Conservation (phyloP, 30 jellyfish, hydroid and myxozoan species). For the Hydractinia echinata region DNA sequence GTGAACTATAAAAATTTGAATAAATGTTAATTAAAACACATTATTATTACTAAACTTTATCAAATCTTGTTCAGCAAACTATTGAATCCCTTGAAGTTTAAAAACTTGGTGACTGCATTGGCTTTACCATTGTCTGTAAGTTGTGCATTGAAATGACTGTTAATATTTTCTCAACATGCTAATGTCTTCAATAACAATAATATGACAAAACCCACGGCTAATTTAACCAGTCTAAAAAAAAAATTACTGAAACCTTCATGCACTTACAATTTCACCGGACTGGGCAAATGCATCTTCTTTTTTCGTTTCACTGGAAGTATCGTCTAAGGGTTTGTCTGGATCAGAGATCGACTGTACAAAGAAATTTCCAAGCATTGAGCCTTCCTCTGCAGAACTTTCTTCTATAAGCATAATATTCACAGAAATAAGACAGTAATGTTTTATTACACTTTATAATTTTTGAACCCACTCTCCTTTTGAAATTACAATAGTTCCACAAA, state of each 20-base stretch:
- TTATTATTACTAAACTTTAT: no score
- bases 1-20: conserved; percentile 40
- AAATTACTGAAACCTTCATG: no score
- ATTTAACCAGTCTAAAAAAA: no score
- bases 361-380: conserved; percentile 66
- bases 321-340: conserved; percentile 26
- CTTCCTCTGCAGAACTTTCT: conserved; percentile 58
- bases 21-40: not conserved
- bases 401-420: conserved; percentile 5
- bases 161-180: no score
- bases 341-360: conserved; percentile 39
- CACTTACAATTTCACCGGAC: conserved; percentile 78
- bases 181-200: no score
- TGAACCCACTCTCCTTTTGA: not conserved
- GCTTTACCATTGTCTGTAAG: no score
- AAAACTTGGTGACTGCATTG: no score
- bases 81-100: no score
- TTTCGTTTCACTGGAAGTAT: conserved; percentile 29
- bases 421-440: not conserved
- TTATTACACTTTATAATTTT: not conserved
- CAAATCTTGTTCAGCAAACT: no score
- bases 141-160: no score
- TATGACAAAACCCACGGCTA: no score
- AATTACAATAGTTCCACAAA: not conserved
- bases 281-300: conserved; percentile 65